Evolutionary conservation across 2,888 invertebrate genomes (phyloP), one percentile per base, ranked within the genome.

Genomic region (Ophioninae sp.): DNA sequence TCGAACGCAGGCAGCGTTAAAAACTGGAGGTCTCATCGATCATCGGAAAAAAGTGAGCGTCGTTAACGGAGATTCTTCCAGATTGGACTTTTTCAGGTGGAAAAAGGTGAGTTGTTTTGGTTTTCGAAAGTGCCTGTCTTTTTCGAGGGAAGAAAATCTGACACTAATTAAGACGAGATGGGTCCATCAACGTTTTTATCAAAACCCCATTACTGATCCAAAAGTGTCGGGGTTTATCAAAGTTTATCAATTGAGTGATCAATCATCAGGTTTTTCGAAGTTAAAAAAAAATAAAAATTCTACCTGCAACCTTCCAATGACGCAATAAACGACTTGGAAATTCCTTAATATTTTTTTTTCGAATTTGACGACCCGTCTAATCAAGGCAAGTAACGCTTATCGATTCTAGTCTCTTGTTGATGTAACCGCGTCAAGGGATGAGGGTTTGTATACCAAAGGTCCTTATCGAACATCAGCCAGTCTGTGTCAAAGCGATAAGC

Each of bases 401-500:
- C 65, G 23, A 44, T 22, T 61, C 3, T 6, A 51, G 51, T 51
- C 56, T 67, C 41, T 65, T 23, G 23, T 30, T 10, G 64, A 71
- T 63, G 71, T n/a, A 22, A 69, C 64, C 10, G 56, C 44, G 58
- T 72, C 72, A 65, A 79, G 72, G 13, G 65, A 71, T 59, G 5
- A 63, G 64, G 41, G 22, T 23, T 20, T 39, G 56, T 61, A 63
- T n/a, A n/a, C n/a, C 7, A 7, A 9, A 73, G 72, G 56, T 10
- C 41, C 39, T 73, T 82, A 67, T 82, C 74, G 8, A 74, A 39
- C 71, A 75, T 79, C 59, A 65, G 69, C 23, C 20, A 41, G 71
- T 56, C 61, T 56, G 58, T 30, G 63, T 61, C 71, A 37, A 59
- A 61, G 67, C 59, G 79, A 83, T 83, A 82, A 79, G 71, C 39